phyloP scores from a whole-genome alignment of 2,888 invertebrate species.

The Drosophila pseudotalamancana region DNA sequence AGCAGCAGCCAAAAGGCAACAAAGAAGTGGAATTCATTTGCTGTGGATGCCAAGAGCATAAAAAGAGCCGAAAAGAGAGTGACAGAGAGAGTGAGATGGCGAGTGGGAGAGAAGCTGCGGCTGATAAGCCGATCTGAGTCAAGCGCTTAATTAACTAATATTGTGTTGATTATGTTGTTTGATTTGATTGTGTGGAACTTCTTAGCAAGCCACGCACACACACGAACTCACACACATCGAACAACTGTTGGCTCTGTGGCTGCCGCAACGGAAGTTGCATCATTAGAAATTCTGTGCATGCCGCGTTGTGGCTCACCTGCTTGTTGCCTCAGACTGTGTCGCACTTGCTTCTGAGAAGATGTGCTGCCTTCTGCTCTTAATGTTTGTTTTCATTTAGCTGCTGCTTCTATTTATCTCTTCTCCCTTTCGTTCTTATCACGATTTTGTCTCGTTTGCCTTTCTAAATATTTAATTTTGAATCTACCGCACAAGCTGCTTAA shows the following conservation, averaged over 20 bases:
- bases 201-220: constrained; percentile 6
- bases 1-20: constrained; percentile 48
- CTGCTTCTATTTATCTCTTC: constrained; percentile 13
- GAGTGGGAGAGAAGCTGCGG: constrained; percentile 5
- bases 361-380: neutral
- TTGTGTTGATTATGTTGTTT: constrained; percentile 44
- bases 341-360: constrained; percentile 33
- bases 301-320: constrained; percentile 26
- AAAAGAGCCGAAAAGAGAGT: constrained; percentile 5
- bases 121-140: constrained; percentile 56
- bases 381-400: constrained; percentile 13
- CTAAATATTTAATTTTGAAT: constrained; percentile 53
- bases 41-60: constrained; percentile 63
- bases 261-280: constrained; percentile 65
- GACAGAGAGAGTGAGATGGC: constrained; percentile 12
- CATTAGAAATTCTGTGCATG: constrained; percentile 70
- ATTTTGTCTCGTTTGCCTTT: constrained; percentile 11
- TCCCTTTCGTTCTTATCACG: constrained; percentile 21
- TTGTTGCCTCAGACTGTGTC: constrained; percentile 9
- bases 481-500: constrained; percentile 20
- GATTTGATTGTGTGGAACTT: constrained; percentile 12
- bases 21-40: constrained; percentile 61
- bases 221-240: too few relatives aligned
- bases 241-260: neutral
- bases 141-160: constrained; percentile 44